Base-by-base conservation (phyloP, 2,797 vertebrate species). In the Ara ararauna region DNA sequence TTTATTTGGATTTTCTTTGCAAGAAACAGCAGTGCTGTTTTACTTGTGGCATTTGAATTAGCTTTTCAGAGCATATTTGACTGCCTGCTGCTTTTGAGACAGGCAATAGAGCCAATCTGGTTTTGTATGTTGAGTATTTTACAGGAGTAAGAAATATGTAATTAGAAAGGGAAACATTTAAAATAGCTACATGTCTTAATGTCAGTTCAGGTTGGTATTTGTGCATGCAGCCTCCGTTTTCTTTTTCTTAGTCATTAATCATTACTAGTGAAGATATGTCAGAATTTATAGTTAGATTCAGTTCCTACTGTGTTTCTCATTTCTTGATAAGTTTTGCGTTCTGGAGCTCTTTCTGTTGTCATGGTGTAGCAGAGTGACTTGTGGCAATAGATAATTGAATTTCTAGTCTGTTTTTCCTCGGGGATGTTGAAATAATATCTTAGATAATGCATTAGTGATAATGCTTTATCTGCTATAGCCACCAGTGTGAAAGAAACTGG, bases 141-240 rank as follows among this genome's bases (percentile, higher is more conserved):
- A 95, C 86, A 89, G 85, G 60, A 73, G 96, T 88, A 97, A 97
- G 95, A 97, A 98, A 96, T 93, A 96, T 95, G 96, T 97, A 97
- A 98, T 98, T 98, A 98, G 92, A 97, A 95, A 87, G 75, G 79
- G 94, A 95, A 93, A 95, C 97, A 95, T 97, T 98, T 97, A 96
- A 97, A 98, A 98, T 98, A 97, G 80, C 89, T 97, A 61, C 94
- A 91, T 95, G 93, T 98, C 96, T 97, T 96, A 97, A 92, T 80
- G 83, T 96, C 71, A 72, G 27, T 90, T 93, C 89, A 96, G 85
- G 65, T 82, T 97, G 94, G 92, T 75, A 89, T 97, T 96, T 93
- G 38, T 75, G 72, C 61, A 77, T 67, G 42, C 65, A 80, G 47
- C 40, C 64, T 96, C 70, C n/a, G 47, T 93, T 96, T 95, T 96